Evolutionary conservation across 2,797 vertebrate genomes (phyloP).

Genomic region (Chaetophractus vellerosus): DNA sequence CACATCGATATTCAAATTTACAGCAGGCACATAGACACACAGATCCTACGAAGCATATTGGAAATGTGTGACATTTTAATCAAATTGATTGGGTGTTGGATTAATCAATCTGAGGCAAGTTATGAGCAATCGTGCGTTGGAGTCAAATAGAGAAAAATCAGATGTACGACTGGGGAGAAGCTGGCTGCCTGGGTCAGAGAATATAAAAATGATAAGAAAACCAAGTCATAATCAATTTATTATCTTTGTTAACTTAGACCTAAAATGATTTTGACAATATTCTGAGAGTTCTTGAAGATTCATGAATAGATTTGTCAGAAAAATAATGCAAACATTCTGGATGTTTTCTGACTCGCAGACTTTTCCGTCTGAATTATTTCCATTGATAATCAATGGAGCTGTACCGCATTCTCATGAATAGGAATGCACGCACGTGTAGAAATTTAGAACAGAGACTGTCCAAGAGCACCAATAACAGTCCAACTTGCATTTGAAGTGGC

Average conservation of each 20-base stretch:
- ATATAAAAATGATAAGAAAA: background rate
- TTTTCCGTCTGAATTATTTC: background rate
- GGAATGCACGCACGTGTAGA: background rate
- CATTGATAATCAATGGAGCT: background rate
- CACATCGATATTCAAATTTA: constrained; percentile 20
- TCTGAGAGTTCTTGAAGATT: constrained; percentile 6
- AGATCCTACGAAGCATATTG: background rate
- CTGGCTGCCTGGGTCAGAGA: background rate
- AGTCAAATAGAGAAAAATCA: background rate
- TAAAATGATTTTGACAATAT: background rate
- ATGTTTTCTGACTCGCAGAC: background rate
- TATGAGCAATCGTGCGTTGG: background rate
- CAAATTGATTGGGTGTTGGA: background rate
- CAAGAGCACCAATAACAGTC: background rate
- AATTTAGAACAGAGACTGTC: background rate
- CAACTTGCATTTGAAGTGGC: background rate
- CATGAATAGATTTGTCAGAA: constrained; percentile 1
- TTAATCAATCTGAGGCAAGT: constrained; percentile 27
- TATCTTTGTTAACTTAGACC: background rate
- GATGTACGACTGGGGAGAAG: background rate
- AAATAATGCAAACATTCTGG: background rate
- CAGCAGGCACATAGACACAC: background rate
- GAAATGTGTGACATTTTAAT: constrained; percentile 53
- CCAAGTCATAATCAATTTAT: background rate
- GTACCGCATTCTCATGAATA: background rate